Base-by-base conservation (phyloP, 2,888 invertebrate species). In the Trissoscelio sp. region DNA sequence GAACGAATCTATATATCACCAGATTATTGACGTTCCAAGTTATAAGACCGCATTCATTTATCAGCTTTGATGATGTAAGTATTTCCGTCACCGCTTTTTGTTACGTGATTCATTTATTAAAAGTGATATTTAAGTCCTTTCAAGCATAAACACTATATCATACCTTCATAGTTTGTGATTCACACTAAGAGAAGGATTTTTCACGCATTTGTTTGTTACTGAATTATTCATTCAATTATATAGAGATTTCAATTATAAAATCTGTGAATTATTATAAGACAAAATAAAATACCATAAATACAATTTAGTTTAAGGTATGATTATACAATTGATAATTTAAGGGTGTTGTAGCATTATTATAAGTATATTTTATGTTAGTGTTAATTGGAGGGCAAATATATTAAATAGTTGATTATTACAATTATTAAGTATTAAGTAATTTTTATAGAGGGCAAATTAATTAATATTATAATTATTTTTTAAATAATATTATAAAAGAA, bases 21-120 rank as follows among this genome's bases (percentile, higher is more conserved):
- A 58, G 74, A 70, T 75, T 80, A 81, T 75, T 70, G 75, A 72
- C 75, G 57, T 75, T 72, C 72, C 70, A 51, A 72, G 58, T 81
- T 69, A 81, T 70, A 66, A 70, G 75, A 60, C 74, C 46, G 73
- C 79, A 75, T 75, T 80, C 80, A 80, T 80, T 80, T 73, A 80
- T 80, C 80, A 80, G 69, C 67, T 70, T 42, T 74, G 80, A 74
- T 69, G 74, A 80, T 79, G 74, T 74, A 69, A 79, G 69, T 79
- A 79, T 80, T 74, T 60, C 55, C 69, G 51, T 51, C 72, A 60
- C 60, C 60, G 53, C 66, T 58, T 80, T 80, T 67, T 64, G 55
- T 58, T 60, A 51, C 60, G 20, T 58, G 46, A 62, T 14, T 67
- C 74, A 80, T 74, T 80, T 74, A 74, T 80, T 70, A 74, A 62